Percentiles rank a stretch among this genome's conserved stretches.
Evolutionary conservation across 2,113 vertebrate genomes (phyloP).

Genomic region (Megaceryle torquata): DNA sequence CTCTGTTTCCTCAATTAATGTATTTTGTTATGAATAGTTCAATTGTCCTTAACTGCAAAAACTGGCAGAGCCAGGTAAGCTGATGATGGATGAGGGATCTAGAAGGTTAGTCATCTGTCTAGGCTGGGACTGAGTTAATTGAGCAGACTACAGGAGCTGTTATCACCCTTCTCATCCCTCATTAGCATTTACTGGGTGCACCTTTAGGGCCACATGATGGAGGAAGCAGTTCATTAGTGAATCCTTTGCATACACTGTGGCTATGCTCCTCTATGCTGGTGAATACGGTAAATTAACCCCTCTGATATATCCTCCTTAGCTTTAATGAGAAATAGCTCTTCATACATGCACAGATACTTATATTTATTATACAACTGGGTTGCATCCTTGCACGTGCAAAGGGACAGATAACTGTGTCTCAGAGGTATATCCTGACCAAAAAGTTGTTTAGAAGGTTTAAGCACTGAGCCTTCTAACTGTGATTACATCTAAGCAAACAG

Average conservation of each 20-base stretch:
- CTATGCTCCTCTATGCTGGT: neutral
- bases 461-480: neutral
- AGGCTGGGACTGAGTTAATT: neutral
- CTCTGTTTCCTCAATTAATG: neutral
- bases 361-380: neutral
- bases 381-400: neutral
- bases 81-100: neutral
- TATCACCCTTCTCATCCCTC: neutral
- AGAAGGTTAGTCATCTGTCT: neutral
- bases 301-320: neutral
- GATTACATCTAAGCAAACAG: neutral
- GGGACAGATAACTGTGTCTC: neutral
- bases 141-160: neutral
- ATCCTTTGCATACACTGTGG: neutral
- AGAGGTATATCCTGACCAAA: neutral
- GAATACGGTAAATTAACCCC: neutral
- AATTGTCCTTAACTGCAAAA: neutral
- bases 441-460: neutral
- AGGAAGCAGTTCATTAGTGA: neutral
- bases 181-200: neutral
- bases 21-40: neutral
- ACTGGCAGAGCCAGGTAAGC: neutral
- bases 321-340: neutral
- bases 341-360: neutral
- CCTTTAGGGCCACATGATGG: neutral